Conservation (phyloP, 2,888 invertebrate species). For the Argyresthia albistria region DNA sequence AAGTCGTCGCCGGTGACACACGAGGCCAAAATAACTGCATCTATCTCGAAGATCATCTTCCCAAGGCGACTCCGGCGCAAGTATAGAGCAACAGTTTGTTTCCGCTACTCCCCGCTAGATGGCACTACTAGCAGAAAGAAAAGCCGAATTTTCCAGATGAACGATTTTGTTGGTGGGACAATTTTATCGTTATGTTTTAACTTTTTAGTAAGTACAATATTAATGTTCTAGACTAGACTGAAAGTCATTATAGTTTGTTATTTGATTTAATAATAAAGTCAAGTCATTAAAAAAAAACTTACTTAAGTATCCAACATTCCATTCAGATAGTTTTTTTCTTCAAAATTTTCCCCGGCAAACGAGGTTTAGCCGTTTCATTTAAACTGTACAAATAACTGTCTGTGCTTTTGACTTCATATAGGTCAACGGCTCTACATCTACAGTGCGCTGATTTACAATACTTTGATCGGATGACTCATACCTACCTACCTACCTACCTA, state of each 20-base stretch:
- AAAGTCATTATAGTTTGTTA: too few relatives aligned
- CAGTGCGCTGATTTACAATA: slow-evolving; percentile 24
- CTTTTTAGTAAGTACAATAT: too few relatives aligned
- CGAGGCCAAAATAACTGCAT: slow-evolving; percentile 45
- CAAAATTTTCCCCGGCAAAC: too few relatives aligned
- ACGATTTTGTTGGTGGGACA: too few relatives aligned
- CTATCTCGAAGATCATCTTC: slow-evolving; percentile 21
- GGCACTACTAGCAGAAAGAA: slow-evolving; percentile 20
- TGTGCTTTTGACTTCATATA: slow-evolving; percentile 16
- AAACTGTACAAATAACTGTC: too few relatives aligned
- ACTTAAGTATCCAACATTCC: too few relatives aligned
- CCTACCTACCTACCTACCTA: slow-evolving; percentile 10
- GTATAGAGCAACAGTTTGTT: slow-evolving; percentile 16
- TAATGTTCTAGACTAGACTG: too few relatives aligned
- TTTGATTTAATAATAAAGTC: too few relatives aligned
- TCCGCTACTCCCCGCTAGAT: slow-evolving; percentile 47
- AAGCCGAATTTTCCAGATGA: neutral
- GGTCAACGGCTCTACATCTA: slow-evolving; percentile 28
- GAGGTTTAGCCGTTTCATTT: too few relatives aligned
- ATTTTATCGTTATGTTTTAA: too few relatives aligned
- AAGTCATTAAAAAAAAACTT: too few relatives aligned
- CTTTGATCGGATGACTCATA: slow-evolving; percentile 21
- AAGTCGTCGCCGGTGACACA: slow-evolving; percentile 34
- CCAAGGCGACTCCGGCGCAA: slow-evolving; percentile 13
- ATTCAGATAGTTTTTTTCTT: too few relatives aligned